Conservation (phyloP, 2,113 vertebrate species). For the Heterocephalus glaber region DNA sequence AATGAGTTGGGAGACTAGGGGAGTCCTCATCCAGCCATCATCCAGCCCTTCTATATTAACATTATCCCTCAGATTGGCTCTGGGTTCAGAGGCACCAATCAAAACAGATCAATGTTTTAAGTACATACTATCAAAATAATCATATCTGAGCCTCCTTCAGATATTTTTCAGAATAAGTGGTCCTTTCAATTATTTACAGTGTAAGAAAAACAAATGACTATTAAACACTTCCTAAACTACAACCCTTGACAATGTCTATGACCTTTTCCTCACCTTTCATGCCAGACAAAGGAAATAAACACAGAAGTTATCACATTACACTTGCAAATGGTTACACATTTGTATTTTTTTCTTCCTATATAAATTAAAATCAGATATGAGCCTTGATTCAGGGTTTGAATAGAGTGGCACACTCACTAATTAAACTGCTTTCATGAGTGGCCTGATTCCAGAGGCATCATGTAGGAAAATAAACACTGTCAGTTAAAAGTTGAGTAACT, state of each 20-base stretch:
- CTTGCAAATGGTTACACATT: neutral
- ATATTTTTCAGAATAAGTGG: slow-evolving; percentile 26
- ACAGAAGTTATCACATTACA: slow-evolving; percentile 52
- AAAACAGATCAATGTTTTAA: slow-evolving; percentile 26
- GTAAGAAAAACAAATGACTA: slow-evolving; percentile 40
- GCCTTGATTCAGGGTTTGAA: slow-evolving; percentile 73
- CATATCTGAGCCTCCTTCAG: slow-evolving; percentile 17
- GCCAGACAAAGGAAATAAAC: slow-evolving; percentile 47
- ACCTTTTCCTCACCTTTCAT: slow-evolving; percentile 40
- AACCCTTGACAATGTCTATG: neutral
- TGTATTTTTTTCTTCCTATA: slow-evolving; percentile 56
- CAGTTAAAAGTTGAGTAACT: slow-evolving; percentile 5
- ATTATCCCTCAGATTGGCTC: neutral
- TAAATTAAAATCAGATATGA: slow-evolving; percentile 65
- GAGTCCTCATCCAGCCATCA: neutral
- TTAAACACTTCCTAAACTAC: slow-evolving; percentile 3
- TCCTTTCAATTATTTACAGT: slow-evolving; percentile 50
- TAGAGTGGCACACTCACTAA: slow-evolving; percentile 21
- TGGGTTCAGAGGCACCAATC: slow-evolving; percentile 31
- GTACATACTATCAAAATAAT: slow-evolving; percentile 16
- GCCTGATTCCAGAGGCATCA: slow-evolving; percentile 41
- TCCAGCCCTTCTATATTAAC: neutral
- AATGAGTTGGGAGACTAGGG: neutral
- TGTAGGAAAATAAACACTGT: slow-evolving; percentile 43
- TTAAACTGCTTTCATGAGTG: slow-evolving; percentile 52